A percentile compares a stretch with the other conserved stretches of the same genome.
Conservation (phyloP, 2,797 vertebrate genomes). For the Zenarchopterus dispar region DNA sequence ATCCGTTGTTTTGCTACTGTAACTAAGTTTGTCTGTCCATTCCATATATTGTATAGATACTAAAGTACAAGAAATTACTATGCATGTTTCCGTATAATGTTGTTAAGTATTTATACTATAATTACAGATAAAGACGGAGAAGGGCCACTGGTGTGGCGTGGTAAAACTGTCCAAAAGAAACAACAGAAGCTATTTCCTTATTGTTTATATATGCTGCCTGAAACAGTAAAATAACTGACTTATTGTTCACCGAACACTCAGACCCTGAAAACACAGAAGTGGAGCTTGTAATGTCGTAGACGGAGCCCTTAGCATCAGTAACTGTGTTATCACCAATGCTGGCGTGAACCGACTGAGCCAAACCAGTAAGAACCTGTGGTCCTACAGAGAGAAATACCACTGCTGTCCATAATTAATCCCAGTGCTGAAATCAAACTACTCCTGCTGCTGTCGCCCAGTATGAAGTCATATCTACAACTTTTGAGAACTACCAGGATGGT, state of each 20-base stretch:
- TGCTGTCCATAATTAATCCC: constrained; percentile 76
- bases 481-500: constrained; percentile 55
- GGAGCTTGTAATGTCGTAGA: constrained; percentile 80
- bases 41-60: constrained; percentile 89
- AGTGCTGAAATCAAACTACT: constrained; percentile 66
- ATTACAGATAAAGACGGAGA: constrained; percentile 81
- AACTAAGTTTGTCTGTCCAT: constrained; percentile 90
- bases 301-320: constrained; percentile 89
- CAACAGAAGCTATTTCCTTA: constrained; percentile 63
- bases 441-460: constrained; percentile 29
- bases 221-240: constrained; percentile 59
- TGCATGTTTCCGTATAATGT: constrained; percentile 84
- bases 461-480: constrained; percentile 51
- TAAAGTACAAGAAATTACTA: constrained; percentile 88
- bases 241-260: constrained; percentile 61
- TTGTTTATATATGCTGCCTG: constrained; percentile 56
- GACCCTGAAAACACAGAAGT: constrained; percentile 82
- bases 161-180: constrained; percentile 74
- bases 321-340: constrained; percentile 49
- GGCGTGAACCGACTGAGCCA: constrained; percentile 58
- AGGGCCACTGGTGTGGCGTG: constrained; percentile 80
- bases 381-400: constrained; percentile 75
- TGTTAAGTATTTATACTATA: constrained; percentile 85
- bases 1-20: constrained; percentile 88
- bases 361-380: constrained; percentile 76